Evolutionary conservation across 2,888 invertebrate species (phyloP), one percentile per base, ranked within the genome.

Genomic region (Balanococcus diminutus): DNA sequence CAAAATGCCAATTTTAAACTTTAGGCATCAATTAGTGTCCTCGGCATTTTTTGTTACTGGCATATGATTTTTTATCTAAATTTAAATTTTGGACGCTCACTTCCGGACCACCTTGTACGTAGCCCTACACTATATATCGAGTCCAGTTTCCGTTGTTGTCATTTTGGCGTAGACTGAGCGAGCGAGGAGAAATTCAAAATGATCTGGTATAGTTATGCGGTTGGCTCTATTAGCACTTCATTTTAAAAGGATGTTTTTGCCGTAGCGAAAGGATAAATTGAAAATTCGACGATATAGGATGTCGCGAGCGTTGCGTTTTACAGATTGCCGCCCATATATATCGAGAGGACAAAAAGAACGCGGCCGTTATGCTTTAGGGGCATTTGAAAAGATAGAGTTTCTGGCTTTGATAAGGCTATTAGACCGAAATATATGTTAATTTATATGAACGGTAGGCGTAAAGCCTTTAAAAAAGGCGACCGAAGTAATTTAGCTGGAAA

Each of bases 371-470:
- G 22, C 22, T 56, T 19, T 19, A 67, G 67, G 67, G 67, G 19
- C 28, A 28, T 61, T 61, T 28, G 25, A 67, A 28, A 28, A 67
- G 25, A 67, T 67, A 67, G 56, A n/a, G 28, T 67, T 67, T 67
- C 16, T 67, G 67, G 67, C 67, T 67, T 28, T 28, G 67, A 67
- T 67, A 67, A 67, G 28, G 67, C 67, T 67, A 67, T 67, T 67
- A 67, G 25, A 25, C 28, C 6, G 5, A 67, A 67, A 67, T 67
- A 67, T 67, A 67, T 67, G 67, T 67, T 67, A 67, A 67, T 67
- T 67, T 67, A 67, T 67, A 67, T 28, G 25, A 28, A 67, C 25
- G 31, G 31, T 31, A 67, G 67, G 28, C 28, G 67, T 67, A 67
- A 67, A 67, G 9, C 16, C 67, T 67, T 67, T 11, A 16, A 67